Evolutionary conservation across 2,113 vertebrate species (phyloP).

Genomic region (Alexandromys fortis): DNA sequence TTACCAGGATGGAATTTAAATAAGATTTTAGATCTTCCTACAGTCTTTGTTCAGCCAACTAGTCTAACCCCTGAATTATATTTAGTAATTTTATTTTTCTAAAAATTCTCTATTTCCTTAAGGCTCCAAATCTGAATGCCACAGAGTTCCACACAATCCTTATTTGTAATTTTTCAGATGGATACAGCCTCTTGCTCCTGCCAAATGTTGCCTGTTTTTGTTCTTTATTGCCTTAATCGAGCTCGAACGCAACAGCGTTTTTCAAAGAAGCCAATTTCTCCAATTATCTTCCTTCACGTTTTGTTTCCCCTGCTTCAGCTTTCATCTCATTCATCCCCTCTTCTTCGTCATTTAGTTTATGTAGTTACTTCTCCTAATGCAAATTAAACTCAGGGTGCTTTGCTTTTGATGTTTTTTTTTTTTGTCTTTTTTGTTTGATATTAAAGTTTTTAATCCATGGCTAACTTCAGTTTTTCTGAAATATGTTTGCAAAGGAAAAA

Average conservation of each 20-base stretch:
- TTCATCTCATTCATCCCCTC: conserved; percentile 20
- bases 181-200: background rate
- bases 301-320: conserved; percentile 2
- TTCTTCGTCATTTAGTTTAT: conserved; percentile 22
- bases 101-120: background rate
- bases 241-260: background rate
- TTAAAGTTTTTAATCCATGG: background rate
- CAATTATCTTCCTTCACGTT: conserved; percentile 23
- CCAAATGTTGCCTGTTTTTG: background rate
- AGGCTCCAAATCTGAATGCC: background rate
- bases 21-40: background rate
- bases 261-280: conserved; percentile 39
- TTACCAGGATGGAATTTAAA: background rate
- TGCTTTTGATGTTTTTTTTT: background rate
- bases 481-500: background rate
- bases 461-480: background rate
- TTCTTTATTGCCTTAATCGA: conserved; percentile 8
- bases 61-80: background rate
- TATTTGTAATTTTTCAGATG: background rate
- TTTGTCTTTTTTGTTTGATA: conserved; percentile 40
- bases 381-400: background rate
- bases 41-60: background rate
- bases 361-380: background rate
- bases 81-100: background rate
- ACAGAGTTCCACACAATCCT: background rate